Evolutionary conservation across 2,113 vertebrate genomes (phyloP), one percentile per base, ranked within the genome.

Genomic region (Erythrocercus mccallii): DNA sequence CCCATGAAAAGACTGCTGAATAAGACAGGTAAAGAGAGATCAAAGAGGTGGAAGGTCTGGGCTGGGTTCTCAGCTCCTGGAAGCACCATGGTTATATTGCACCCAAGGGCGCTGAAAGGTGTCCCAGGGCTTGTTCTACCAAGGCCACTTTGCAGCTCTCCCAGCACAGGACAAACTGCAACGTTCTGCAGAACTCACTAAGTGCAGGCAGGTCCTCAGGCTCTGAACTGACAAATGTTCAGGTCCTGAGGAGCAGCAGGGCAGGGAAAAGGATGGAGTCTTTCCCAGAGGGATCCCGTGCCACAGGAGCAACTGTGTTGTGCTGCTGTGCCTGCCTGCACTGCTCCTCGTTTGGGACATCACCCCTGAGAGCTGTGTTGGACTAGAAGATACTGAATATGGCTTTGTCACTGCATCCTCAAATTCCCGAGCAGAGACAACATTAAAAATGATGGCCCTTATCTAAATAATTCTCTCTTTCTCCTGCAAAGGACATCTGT

Each of bases 21-120:
- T 31, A 19, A 27, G 62, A 7, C 6, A 44, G 16, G 6, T 47
- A 64, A 50, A 48, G 33, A 60, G n/a, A 53, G 8, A 56, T 50
- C 23, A 10, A 24, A 47, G 13, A 64, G 21, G 17, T 10, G 21
- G n/a, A 37, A 78, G 33, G 24, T 64, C 15, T 23, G 6, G 38
- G 40, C 27, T 79, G 48, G 15, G 3, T n/a, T 58, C 61, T 51
- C 40, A 66, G 20, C 14, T 88, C 50, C 31, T n/a, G 17, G 69
- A 48, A 48, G 16, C 27, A 54, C 37, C 3, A 4, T 3, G 2
- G 23, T 28, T 35, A 3, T 38, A 2, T 0, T 45, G 47, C 40
- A 11, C 28, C 23, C 90, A 47, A 50, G 81, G 25, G 18, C 68
- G 40, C 7, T n/a, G 45, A 61, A 87, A 35, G 21, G 1, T 50